Evolutionary conservation across 2,797 vertebrate species (phyloP), one percentile per base, ranked within the genome.

Genomic region (Acipenser oxyrinchus): DNA sequence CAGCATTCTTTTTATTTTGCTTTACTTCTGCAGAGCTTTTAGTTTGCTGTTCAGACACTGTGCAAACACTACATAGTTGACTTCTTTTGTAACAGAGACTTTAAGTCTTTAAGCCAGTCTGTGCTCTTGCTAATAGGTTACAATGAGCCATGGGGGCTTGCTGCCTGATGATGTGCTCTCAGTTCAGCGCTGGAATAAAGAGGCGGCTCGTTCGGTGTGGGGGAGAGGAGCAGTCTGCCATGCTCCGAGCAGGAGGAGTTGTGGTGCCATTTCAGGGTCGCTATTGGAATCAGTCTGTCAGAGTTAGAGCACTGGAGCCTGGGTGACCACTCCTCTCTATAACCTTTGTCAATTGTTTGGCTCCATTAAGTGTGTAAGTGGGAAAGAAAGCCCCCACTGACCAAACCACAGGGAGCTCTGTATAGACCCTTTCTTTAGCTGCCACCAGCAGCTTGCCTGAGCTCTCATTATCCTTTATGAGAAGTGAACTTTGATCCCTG

Each of bases 401-500:
- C 89, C 83, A 84, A 87, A 83, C 85, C 87, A 88, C 87, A 83
- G 85, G 88, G 87, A 86, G 82, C 88, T 85, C 74, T 79, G 76
- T 83, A 85, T 83, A 87, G 86, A 83, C 81, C 83, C 81, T 85
- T 80, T 86, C 87, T 86, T 91, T 87, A 85, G 85, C 90, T 91
- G 85, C 86, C 83, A 89, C 89, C 83, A 75, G 90, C 90, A 82
- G 78, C 82, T 78, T 89, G 83, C 89, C 91, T 90, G 90, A 89
- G 85, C 86, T 87, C 87, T 91, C 78, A 89, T 94, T 95, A 94
- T 94, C 92, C 91, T 82, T 89, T 88, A 87, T 90, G 90, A 87
- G 88, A 89, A 87, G 86, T 89, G 90, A 92, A 77, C 87, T 89
- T 85, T 87, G 83, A 81, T 83, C 90, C 73, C 77, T 78, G 81